phyloP scores from a whole-genome alignment of 2,888 invertebrate species.

The Cremastobaeus sp. region DNA sequence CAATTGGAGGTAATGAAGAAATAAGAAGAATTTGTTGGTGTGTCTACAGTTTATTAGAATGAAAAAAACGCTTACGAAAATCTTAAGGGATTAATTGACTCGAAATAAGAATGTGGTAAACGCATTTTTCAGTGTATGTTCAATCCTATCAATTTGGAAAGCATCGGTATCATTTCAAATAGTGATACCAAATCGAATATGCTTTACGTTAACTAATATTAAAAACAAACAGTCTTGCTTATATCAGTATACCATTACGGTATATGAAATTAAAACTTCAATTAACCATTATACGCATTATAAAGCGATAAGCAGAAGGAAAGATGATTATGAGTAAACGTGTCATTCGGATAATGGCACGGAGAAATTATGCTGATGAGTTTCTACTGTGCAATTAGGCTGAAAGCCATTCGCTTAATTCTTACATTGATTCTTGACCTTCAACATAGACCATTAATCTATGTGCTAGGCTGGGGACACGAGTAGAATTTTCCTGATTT shows the following conservation, averaged over 20 bases:
- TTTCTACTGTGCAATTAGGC: constrained; percentile 23
- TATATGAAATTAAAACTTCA: constrained; percentile 14
- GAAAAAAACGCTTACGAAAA: no score
- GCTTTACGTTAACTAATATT: no score
- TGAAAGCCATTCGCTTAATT: constrained; percentile 39
- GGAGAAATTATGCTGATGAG: constrained; percentile 16
- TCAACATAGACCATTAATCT: constrained; percentile 3
- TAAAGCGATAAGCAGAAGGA: constrained; percentile 22
- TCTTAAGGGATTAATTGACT: no score
- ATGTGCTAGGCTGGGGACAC: not conserved
- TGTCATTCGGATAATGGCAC: constrained; percentile 22
- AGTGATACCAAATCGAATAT: no score
- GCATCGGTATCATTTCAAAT: no score
- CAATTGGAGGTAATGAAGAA: constrained; percentile 5
- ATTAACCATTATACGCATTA: not conserved
- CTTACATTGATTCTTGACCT: constrained; percentile 44
- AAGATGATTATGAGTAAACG: constrained; percentile 22
- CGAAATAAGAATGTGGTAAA: no score
- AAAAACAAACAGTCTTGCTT: constrained; percentile 9
- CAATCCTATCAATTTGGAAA: no score
- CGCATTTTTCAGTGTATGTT: no score
- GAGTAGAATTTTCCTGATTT: no score
- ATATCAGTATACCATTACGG: constrained; percentile 11
- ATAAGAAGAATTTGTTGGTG: not conserved
- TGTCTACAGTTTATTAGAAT: no score